Base-by-base conservation (phyloP, 1,140 invertebrate genomes). In the Hylyphantes graminicola region DNA sequence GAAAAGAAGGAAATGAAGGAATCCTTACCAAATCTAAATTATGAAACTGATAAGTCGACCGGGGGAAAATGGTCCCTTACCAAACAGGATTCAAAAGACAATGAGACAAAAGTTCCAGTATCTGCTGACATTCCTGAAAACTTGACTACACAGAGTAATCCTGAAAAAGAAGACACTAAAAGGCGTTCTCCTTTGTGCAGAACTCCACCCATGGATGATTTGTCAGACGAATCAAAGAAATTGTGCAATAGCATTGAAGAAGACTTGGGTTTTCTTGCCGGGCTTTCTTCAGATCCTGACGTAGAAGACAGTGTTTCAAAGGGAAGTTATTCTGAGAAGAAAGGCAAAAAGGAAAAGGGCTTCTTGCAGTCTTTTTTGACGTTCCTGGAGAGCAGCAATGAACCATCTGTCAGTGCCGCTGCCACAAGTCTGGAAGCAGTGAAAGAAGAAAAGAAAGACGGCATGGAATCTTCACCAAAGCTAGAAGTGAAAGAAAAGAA, bases 341-440 rank as follows among this genome's bases (percentile, higher is more conserved):
- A 82, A 57, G 48, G 65, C 8, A 82, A 75, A 53, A 84, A 63
- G n/a, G 63, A 74, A 12, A 53, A 75, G 17, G 76, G 78, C 19
- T 86, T 87, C 72, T 55, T 86, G 11, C 86, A 87, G 17, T 81
- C 81, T 21, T 87, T 87, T 80, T 51, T 87, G 19, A 87, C 80
- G 53, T 87, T 86, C 76, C 50, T 87, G 13, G 85, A 87, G 48
- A 79, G 83, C 35, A 78, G 79, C 19, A 78, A 74, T 59, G 84
- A 85, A 57, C 55, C 79, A 13, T 21, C 53, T 61, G 83, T 74
- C 21, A 51, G 13, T 53, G 35, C 65, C 64, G 65, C 48, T 64
- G 35, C 75, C 55, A 13, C 55, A 51, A 77, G 53, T 67, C 61
- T 65, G 0, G 82, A 77, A 53, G 19, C 53, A 11, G 35, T 35